These are phyloP conservation scores for Eupithecia abbreviata DNA, from an alignment of 2,888 invertebrate species.

Conservation along the genomic window DNA sequence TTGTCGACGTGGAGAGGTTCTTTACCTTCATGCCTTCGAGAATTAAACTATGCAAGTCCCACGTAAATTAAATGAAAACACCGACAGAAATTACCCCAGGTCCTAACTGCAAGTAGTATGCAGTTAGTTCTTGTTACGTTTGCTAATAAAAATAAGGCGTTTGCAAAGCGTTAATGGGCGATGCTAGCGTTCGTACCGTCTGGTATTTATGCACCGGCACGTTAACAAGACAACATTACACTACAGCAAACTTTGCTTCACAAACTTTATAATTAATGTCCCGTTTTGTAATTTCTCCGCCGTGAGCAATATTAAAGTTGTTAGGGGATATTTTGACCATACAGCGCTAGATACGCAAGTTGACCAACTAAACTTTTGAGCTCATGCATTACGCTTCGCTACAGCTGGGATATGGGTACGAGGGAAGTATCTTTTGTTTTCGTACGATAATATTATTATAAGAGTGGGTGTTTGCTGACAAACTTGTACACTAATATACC, in stretches of 20 bases:
- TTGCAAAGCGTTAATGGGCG: slow-evolving; percentile 58
- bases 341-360: slow-evolving; percentile 41
- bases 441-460: background rate
- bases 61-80: slow-evolving; percentile 3
- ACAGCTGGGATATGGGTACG: background rate
- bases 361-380: slow-evolving; percentile 46
- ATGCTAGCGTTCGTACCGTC: slow-evolving; percentile 53
- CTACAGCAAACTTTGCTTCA: slow-evolving; percentile 64
- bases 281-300: slow-evolving; percentile 67
- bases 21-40: background rate
- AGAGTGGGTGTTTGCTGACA: background rate
- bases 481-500: background rate
- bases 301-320: slow-evolving; percentile 64
- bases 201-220: slow-evolving; percentile 69
- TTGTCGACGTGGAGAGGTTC: background rate
- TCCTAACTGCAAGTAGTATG: slow-evolving; percentile 51
- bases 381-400: slow-evolving; percentile 34
- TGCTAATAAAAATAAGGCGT: slow-evolving; percentile 59
- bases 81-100: slow-evolving; percentile 34
- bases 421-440: background rate
- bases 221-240: slow-evolving; percentile 69
- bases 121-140: slow-evolving; percentile 55
- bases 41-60: background rate
- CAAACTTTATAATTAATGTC: slow-evolving; percentile 72
- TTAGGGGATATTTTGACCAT: slow-evolving; percentile 59